phyloP scores from a whole-genome alignment of 1,140 invertebrate genomes.

The Drosophila kikkawai region DNA sequence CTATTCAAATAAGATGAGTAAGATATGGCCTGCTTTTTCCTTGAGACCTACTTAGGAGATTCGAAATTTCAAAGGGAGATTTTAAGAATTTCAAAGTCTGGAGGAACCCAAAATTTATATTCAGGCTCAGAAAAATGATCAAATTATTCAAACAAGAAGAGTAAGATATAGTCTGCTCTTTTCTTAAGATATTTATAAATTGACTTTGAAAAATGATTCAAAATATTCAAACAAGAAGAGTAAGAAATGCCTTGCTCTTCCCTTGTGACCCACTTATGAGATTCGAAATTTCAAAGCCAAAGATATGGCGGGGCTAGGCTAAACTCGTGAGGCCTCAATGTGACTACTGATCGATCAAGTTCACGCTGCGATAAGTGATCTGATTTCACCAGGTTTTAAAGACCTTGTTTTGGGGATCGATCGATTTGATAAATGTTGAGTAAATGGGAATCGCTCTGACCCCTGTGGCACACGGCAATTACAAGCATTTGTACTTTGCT shows the following conservation, averaged over 20 bases:
- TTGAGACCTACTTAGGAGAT: slow-evolving; percentile 14
- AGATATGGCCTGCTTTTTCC: not conserved
- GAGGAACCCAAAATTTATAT: too few species aligned
- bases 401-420: slow-evolving; percentile 35
- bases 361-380: slow-evolving; percentile 26
- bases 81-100: too few species aligned
- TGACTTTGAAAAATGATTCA: not conserved
- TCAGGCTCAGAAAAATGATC: too few species aligned
- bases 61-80: slow-evolving; percentile 8
- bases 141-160: too few species aligned
- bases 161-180: too few species aligned
- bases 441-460: slow-evolving; percentile 25
- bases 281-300: slow-evolving; percentile 28
- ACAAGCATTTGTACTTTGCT: slow-evolving; percentile 13
- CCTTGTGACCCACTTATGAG: slow-evolving; percentile 12
- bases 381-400: slow-evolving; percentile 29
- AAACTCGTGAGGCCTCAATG: slow-evolving; percentile 35
- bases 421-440: slow-evolving; percentile 17
- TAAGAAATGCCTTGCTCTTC: not conserved
- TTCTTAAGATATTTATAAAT: too few species aligned
- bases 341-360: slow-evolving; percentile 40
- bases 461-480: slow-evolving; percentile 12
- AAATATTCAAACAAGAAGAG: not conserved
- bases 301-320: slow-evolving; percentile 1
- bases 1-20: not conserved